A percentile compares a stretch with the other conserved stretches of the same genome.
These are phyloP conservation scores for Spisula solida DNA, from an alignment of 2,888 invertebrate species.

Conservation along the genomic window DNA sequence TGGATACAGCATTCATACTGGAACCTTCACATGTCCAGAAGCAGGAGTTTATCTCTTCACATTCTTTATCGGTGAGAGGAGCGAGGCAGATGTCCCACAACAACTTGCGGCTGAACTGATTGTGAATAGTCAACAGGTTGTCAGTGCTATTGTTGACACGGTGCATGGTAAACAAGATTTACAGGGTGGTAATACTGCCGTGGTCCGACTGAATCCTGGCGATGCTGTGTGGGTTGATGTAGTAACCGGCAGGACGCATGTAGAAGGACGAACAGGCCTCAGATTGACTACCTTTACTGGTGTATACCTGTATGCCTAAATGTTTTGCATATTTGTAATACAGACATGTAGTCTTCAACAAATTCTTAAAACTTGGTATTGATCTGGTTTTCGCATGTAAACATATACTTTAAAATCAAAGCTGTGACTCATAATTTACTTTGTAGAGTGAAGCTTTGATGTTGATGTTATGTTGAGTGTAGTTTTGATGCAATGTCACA, in stretches of 20 bases:
- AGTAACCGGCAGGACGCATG: background rate
- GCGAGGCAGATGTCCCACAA: background rate
- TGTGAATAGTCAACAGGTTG: background rate
- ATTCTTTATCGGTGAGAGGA: constrained; percentile 31
- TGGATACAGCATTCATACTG: constrained; percentile 33
- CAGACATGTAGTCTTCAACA: too few relatives aligned
- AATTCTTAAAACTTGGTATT: too few relatives aligned
- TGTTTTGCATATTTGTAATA: background rate
- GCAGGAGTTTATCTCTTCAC: constrained; percentile 8
- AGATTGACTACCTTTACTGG: constrained; percentile 44
- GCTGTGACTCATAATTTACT: too few relatives aligned
- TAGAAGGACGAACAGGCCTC: constrained; percentile 8
- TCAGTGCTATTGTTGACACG: constrained; percentile 22
- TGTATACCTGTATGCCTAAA: constrained; percentile 35
- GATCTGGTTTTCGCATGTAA: too few relatives aligned
- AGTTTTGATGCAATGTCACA: too few relatives aligned
- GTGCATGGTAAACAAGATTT: constrained; percentile 28
- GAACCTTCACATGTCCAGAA: constrained; percentile 31
- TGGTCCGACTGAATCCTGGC: constrained; percentile 11
- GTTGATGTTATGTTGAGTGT: too few relatives aligned
- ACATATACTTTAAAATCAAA: too few relatives aligned
- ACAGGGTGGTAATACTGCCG: constrained; percentile 42
- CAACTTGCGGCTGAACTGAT: background rate
- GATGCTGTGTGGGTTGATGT: constrained; percentile 37
- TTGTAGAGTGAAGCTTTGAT: too few relatives aligned